Conservation (phyloP, 2,888 invertebrate species). For the Napeogenes sylphis region DNA sequence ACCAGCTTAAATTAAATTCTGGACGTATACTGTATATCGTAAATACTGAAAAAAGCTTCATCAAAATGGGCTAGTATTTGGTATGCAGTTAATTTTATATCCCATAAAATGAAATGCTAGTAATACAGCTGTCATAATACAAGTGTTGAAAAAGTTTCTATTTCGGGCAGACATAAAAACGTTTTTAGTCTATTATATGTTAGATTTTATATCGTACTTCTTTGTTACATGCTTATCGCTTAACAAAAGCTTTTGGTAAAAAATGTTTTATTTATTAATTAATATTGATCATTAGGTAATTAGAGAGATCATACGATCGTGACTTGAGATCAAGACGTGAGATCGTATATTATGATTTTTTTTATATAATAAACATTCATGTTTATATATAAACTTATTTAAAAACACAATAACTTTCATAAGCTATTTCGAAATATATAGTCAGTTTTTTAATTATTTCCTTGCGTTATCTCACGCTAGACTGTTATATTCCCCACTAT, state of each 20-base stretch:
- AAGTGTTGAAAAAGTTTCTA: conserved; percentile 28
- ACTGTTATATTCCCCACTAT: conserved; percentile 57
- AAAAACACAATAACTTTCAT: neutral
- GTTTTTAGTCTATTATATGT: conserved; percentile 15
- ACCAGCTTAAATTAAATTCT: conserved; percentile 8
- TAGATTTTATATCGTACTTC: conserved; percentile 11
- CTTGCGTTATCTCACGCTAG: conserved; percentile 26
- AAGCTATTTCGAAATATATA: neutral
- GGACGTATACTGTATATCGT: conserved; percentile 6
- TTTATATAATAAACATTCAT: no score
- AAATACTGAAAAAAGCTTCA: conserved; percentile 3
- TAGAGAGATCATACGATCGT: no score
- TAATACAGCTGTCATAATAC: conserved; percentile 38
- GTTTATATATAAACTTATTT: neutral
- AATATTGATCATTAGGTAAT: no score
- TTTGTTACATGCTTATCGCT: neutral
- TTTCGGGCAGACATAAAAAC: conserved; percentile 26
- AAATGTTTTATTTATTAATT: no score
- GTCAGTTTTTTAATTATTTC: conserved; percentile 1
- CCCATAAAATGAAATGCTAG: conserved; percentile 36
- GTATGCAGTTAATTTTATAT: conserved; percentile 36
- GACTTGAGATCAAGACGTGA: no score
- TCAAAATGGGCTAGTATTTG: conserved; percentile 6
- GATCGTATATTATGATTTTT: no score
- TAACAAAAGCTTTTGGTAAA: no score